phyloP scores from a whole-genome alignment of 92 coral and sea anemone genomes.

The Nematostella vectensis region DNA sequence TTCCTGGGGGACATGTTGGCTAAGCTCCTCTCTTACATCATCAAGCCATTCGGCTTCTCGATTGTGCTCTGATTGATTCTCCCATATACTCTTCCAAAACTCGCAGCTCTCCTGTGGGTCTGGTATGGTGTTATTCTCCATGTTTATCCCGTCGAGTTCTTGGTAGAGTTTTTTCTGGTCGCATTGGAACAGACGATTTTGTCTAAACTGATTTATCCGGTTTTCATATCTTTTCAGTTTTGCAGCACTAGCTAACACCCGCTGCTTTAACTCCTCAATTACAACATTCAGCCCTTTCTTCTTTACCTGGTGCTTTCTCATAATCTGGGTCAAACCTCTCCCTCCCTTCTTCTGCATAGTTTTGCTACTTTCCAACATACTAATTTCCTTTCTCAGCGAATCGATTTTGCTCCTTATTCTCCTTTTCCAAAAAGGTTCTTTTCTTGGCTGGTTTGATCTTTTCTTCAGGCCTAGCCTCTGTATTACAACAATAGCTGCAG shows the following conservation, averaged over 20 bases:
- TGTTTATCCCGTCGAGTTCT: slow-evolving; percentile 11
- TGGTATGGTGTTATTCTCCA: slow-evolving; percentile 11
- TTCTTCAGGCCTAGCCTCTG: no score
- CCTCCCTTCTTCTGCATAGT: neutral
- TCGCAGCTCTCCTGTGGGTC: slow-evolving; percentile 15
- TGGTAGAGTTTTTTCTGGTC: slow-evolving; percentile 27
- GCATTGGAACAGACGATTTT: slow-evolving; percentile 17
- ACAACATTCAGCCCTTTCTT: slow-evolving; percentile 24
- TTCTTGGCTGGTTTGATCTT: no score
- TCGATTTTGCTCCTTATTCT: slow-evolving; percentile 20
- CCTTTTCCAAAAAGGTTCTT: slow-evolving; percentile 22
- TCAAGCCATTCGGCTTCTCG: slow-evolving; percentile 20
- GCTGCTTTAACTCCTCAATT: slow-evolving; percentile 28
- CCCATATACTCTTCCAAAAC: slow-evolving; percentile 22
- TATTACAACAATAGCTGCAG: no score
- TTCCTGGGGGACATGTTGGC: slow-evolving; percentile 1
- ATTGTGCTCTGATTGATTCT: slow-evolving; percentile 20
- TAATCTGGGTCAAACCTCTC: neutral
- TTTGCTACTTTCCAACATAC: slow-evolving; percentile 13
- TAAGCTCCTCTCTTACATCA: slow-evolving; percentile 8
- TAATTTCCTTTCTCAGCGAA: slow-evolving; percentile 17
- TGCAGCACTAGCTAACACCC: neutral
- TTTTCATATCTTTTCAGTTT: slow-evolving; percentile 10
- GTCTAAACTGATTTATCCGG: slow-evolving; percentile 16
- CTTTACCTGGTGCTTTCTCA: slow-evolving; percentile 8